Percentiles rank a stretch among this genome's conserved stretches.
These are phyloP conservation scores for Melanargia galathea DNA, from an alignment of 2,888 invertebrate species.

Conservation along the genomic window DNA sequence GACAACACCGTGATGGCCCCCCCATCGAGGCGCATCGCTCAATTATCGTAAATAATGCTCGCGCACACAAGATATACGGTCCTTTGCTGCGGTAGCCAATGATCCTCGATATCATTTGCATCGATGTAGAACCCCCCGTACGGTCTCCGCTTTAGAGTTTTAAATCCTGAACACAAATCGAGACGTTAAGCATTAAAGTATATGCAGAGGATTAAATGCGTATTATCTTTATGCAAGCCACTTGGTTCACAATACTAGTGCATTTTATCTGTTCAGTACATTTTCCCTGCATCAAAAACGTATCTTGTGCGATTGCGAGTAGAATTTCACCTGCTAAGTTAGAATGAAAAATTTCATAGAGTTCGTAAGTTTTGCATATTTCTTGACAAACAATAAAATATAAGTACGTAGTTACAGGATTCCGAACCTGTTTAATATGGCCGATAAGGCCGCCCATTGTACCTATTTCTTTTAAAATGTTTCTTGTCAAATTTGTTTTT, in stretches of 20 bases:
- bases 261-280: constrained; percentile 70
- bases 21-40: constrained; percentile 82
- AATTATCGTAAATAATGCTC: constrained; percentile 83
- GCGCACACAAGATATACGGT: constrained; percentile 81
- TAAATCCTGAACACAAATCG: constrained; percentile 46
- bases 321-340: not conserved
- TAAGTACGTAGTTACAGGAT: not conserved
- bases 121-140: constrained; percentile 57
- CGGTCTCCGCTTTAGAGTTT: constrained; percentile 50
- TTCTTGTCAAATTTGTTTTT: too few species aligned
- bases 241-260: constrained; percentile 78
- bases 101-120: constrained; percentile 58
- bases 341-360: not conserved
- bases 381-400: not conserved
- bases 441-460: too few species aligned
- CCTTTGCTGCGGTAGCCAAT: constrained; percentile 73
- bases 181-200: constrained; percentile 61
- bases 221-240: constrained; percentile 82
- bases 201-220: constrained; percentile 70
- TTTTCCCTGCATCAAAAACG: constrained; percentile 71
- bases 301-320: constrained; percentile 57
- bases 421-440: not conserved
- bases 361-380: not conserved
- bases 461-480: too few species aligned
- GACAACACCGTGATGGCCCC: constrained; percentile 81